These are phyloP conservation scores for Zonotrichia leucophrys DNA, from an alignment of 2,113 vertebrate species.

Conservation along the genomic window DNA sequence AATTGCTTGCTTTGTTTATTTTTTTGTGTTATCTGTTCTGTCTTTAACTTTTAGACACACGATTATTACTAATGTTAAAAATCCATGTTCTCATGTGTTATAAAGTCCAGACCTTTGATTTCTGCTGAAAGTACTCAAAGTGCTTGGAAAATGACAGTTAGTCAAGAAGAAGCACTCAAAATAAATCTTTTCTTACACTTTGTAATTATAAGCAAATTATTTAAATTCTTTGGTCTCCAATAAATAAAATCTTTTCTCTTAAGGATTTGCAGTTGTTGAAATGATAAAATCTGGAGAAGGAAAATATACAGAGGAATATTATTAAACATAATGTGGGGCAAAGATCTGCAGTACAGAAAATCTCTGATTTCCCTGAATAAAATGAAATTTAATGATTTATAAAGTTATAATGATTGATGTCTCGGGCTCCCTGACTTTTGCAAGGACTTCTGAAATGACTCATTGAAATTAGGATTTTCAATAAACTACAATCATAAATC, in stretches of 20 bases:
- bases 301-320: background rate
- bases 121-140: background rate
- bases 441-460: background rate
- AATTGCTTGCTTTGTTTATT: background rate
- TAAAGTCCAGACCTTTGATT: background rate
- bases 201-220: background rate
- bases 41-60: background rate
- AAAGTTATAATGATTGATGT: background rate
- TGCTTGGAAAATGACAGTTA: background rate
- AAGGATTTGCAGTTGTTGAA: background rate
- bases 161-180: background rate
- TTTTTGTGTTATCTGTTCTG: background rate
- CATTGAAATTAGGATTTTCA: background rate
- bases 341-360: background rate
- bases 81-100: background rate
- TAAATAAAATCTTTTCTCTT: background rate
- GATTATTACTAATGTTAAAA: background rate
- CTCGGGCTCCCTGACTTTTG: background rate
- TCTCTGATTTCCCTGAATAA: background rate
- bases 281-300: background rate
- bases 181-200: background rate
- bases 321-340: background rate
- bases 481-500: background rate
- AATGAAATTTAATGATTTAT: background rate
- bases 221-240: background rate